Percentiles rank a stretch among this genome's conserved stretches.
phyloP scores from a whole-genome alignment of 2,113 vertebrate species.

The Brevimyrus niger region DNA sequence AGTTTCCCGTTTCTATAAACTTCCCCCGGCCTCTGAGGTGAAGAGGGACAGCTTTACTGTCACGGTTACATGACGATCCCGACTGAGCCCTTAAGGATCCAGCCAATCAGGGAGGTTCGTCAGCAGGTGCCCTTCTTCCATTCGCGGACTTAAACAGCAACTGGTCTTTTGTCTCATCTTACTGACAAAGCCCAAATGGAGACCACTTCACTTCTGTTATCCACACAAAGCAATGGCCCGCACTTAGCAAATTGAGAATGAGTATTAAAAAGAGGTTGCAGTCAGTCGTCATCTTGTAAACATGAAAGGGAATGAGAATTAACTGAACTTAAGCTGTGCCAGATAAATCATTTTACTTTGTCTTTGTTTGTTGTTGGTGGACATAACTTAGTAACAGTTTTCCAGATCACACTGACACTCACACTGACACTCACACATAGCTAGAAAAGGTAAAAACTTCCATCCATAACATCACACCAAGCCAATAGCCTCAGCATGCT shows the following conservation, averaged over 20 bases:
- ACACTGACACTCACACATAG: neutral
- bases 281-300: neutral
- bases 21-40: neutral
- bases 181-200: neutral
- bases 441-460: neutral
- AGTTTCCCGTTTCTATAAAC: neutral
- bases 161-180: neutral
- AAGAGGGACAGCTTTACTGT: neutral
- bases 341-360: neutral
- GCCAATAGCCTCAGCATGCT: neutral
- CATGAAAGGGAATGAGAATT: neutral
- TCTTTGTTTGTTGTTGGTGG: neutral
- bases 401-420: neutral
- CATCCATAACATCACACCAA: neutral
- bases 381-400: neutral
- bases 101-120: neutral
- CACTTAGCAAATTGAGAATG: neutral
- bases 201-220: neutral
- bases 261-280: neutral
- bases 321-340: neutral
- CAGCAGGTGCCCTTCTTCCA: neutral
- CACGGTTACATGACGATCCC: neutral
- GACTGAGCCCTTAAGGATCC: neutral
- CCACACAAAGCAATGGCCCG: neutral
- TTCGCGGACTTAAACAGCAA: neutral